These are phyloP conservation scores for Anisognathus igniventris DNA, from an alignment of 2,797 vertebrate genomes.

Conservation along the genomic window DNA sequence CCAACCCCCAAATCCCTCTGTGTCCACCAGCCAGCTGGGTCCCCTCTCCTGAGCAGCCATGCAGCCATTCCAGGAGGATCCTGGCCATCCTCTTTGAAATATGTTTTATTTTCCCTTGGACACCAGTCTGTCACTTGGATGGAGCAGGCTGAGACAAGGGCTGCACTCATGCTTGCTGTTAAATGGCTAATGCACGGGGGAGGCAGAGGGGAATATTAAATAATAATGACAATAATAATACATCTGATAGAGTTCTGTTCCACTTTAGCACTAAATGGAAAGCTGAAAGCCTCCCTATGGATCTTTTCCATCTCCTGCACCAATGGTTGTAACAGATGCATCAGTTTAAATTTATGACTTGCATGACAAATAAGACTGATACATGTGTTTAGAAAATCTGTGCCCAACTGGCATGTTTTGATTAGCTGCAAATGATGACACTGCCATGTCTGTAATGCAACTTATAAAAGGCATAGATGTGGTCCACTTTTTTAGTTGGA, in stretches of 20 bases:
- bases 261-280: constrained; percentile 44
- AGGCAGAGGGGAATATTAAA: constrained; percentile 42
- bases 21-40: background rate
- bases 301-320: constrained; percentile 2
- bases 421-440: background rate
- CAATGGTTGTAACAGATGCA: constrained; percentile 18
- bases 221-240: constrained; percentile 60
- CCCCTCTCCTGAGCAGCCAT: background rate
- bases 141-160: background rate
- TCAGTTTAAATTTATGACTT: constrained; percentile 45
- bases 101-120: background rate
- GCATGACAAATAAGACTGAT: constrained; percentile 43
- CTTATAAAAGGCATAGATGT: background rate
- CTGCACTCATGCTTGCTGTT: background rate
- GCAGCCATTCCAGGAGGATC: background rate
- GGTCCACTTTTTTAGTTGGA: background rate
- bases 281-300: constrained; percentile 58
- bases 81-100: background rate
- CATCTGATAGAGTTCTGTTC: constrained; percentile 43
- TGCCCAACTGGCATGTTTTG: background rate
- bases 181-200: background rate
- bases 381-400: background rate
- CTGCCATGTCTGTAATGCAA: background rate
- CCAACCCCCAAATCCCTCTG: background rate
- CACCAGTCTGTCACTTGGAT: background rate